Evolutionary conservation across 2,113 vertebrate species (phyloP), one percentile per base, ranked within the genome.

Genomic region (Bujurquina vittata): DNA sequence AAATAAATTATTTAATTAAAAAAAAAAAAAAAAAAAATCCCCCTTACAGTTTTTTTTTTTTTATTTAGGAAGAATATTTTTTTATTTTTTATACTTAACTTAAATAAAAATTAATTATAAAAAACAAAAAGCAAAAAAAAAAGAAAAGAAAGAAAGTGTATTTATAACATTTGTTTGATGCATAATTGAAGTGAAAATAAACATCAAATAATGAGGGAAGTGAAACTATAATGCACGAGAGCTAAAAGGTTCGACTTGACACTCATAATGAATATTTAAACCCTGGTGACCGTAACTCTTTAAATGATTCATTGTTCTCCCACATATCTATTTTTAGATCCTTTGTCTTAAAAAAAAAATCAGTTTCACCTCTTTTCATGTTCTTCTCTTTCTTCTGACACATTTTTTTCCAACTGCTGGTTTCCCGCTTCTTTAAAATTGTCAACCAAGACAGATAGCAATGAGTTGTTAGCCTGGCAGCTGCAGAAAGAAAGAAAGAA

Each of bases 261-360:
- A 89, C 84, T 75, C 62, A 57, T 89, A 85, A 93, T 94, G 90
- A 93, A 93, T 92, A 87, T 92, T 93, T 92, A 93, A 93, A 90
- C 88, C 78, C 57, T 77, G 78, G 84, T 90, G 90, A 92, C 91
- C 91, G 81, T 80, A 80, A 61, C 69, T 81, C 83, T 84, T 75
- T 93, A 65, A 93, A 92, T 91, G 83, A 91, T 92, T 91, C 77
- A 92, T 87, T 75, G n/a, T 87, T 89, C 79, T 73, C 57, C 69
- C 56, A 23, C 54, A 37, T 49, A 40, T 86, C 91, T 90, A 91
- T 93, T 91, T 87, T 92, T 93, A 85, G 84, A 88, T 75, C 74
- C 87, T 84, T 88, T 91, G 77, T 91, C 63, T 61, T 79, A 4
- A 1, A 46, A 46, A 46, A 40, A 10, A 62, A 61, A 46, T 23